These are phyloP conservation scores for Standfussiana lucernea DNA, from an alignment of 2,888 invertebrate genomes.

Conservation along the genomic window DNA sequence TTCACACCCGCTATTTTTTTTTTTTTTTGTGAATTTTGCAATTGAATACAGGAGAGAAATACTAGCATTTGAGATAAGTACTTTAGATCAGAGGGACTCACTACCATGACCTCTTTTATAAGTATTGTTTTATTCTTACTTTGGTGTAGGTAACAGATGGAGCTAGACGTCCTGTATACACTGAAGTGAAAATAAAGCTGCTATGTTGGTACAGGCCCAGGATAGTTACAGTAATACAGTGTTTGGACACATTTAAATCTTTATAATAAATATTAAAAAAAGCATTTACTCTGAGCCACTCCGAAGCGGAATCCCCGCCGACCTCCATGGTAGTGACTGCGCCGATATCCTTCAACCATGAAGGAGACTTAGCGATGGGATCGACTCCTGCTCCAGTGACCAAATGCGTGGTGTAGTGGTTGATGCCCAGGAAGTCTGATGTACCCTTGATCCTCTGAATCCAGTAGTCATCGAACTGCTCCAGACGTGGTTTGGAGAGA, in stretches of 20 bases:
- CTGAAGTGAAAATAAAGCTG: no score
- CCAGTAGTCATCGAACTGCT: slow-evolving; percentile 88
- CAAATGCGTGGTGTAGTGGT: slow-evolving; percentile 88
- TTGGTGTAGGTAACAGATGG: no score
- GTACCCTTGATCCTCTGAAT: slow-evolving; percentile 86
- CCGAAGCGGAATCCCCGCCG: slow-evolving; percentile 87
- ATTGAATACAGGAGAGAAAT: background rate
- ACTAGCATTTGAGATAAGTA: background rate
- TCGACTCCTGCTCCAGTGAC: slow-evolving; percentile 85
- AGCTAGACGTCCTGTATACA: no score
- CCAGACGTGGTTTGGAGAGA: slow-evolving; percentile 82
- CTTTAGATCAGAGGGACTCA: no score
- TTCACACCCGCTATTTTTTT: no score
- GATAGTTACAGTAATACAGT: no score
- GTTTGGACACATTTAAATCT: background rate
- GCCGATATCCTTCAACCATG: slow-evolving; percentile 89
- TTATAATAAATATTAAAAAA: background rate
- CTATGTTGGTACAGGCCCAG: no score
- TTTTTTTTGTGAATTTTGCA: background rate
- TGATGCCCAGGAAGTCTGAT: slow-evolving; percentile 88
- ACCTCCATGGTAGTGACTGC: slow-evolving; percentile 86
- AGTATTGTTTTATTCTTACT: no score
- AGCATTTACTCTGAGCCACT: slow-evolving; percentile 85
- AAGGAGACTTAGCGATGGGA: slow-evolving; percentile 84
- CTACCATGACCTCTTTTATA: no score